Evolutionary conservation across 2,797 vertebrate genomes (phyloP).

Genomic region (Melanotaenia pygmaea): DNA sequence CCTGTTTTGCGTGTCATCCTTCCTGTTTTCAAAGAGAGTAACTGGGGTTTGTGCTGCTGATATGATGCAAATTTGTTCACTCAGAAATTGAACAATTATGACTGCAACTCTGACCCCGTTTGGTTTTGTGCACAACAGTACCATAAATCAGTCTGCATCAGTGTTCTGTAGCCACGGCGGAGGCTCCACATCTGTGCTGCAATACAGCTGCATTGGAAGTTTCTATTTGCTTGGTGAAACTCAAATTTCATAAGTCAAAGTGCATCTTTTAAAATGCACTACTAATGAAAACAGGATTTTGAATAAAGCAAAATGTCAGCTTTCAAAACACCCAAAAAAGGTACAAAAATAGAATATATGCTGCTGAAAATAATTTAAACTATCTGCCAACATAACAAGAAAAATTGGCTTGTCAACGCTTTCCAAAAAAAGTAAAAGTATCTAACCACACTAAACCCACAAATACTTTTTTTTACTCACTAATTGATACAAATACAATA

Average conservation of each 20-base stretch:
- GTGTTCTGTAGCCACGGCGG: background rate
- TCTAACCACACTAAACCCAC: no score
- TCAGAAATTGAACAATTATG: constrained; percentile 56
- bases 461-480: no score
- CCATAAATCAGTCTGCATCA: constrained; percentile 8
- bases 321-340: no score
- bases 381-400: no score
- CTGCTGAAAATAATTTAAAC: no score
- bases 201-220: background rate
- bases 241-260: background rate
- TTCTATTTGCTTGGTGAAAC: background rate
- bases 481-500: no score
- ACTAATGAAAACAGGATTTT: constrained; percentile 15
- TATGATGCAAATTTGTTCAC: constrained; percentile 13
- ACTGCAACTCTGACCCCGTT: constrained; percentile 40
- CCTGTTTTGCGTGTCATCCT: constrained; percentile 14
- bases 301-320: background rate
- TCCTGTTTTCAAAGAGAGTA: constrained; percentile 35
- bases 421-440: no score
- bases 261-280: background rate
- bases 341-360: no score
- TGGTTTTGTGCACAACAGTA: constrained; percentile 19
- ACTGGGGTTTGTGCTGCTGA: constrained; percentile 20
- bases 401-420: no score
- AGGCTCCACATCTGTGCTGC: constrained; percentile 17